phyloP scores from a whole-genome alignment of 2,888 invertebrate species.

The Zygogramma bicolorata region DNA sequence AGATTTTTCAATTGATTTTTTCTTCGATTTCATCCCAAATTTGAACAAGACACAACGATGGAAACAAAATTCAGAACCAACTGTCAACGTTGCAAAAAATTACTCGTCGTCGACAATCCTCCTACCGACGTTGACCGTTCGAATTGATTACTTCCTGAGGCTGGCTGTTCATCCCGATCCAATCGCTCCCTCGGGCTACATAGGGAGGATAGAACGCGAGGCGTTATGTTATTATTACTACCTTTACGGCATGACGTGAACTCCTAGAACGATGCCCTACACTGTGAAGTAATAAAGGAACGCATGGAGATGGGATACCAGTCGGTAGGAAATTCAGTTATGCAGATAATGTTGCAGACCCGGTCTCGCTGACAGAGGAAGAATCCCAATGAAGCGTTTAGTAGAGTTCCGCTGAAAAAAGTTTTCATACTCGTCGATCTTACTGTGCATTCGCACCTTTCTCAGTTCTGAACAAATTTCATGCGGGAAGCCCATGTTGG shows the following conservation, averaged over 20 bases:
- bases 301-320: background rate
- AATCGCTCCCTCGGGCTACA: conserved; percentile 49
- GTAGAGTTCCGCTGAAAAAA: too few species aligned
- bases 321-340: too few species aligned
- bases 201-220: conserved; percentile 48
- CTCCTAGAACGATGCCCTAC: background rate
- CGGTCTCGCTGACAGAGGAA: too few species aligned
- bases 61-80: background rate
- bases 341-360: too few species aligned
- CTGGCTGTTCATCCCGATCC: conserved; percentile 43
- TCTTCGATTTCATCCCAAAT: too few species aligned
- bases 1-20: too few species aligned
- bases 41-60: too few species aligned
- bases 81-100: conserved; percentile 16
- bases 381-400: too few species aligned
- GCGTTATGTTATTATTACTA: conserved; percentile 39
- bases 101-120: conserved; percentile 41
- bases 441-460: too few species aligned
- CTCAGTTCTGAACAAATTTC: too few species aligned
- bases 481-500: too few species aligned
- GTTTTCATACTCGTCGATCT: too few species aligned
- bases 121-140: conserved; percentile 50
- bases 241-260: conserved; percentile 19
- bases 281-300: background rate
- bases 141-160: conserved; percentile 59